Evolutionary conservation across 2,888 invertebrate genomes (phyloP).

Genomic region (Linnaemya vulpina): DNA sequence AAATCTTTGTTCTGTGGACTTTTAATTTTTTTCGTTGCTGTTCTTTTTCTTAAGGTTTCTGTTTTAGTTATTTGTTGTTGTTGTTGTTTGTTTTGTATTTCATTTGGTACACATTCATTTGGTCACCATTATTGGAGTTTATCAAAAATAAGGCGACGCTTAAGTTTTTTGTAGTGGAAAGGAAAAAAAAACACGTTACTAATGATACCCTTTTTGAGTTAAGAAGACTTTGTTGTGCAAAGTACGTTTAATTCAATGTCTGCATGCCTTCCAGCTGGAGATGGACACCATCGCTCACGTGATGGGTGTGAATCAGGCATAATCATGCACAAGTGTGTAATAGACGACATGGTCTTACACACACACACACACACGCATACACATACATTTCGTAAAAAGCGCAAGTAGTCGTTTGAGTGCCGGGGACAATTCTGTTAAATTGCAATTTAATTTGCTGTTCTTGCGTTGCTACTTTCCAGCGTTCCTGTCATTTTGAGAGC

Average conservation of each 20-base stretch:
- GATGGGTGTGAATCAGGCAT: neutral
- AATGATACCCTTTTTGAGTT: slow-evolving; percentile 69
- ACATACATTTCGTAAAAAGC: too few relatives aligned
- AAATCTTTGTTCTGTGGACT: slow-evolving; percentile 51
- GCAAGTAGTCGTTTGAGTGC: too few relatives aligned
- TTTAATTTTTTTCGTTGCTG: slow-evolving; percentile 34
- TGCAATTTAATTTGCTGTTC: too few relatives aligned
- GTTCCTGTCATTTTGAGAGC: too few relatives aligned
- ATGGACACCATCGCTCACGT: neutral
- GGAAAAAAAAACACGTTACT: slow-evolving; percentile 63
- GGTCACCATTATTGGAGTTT: slow-evolving; percentile 66
- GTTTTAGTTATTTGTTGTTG: slow-evolving; percentile 33
- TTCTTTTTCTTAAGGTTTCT: slow-evolving; percentile 19
- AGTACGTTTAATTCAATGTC: slow-evolving; percentile 34
- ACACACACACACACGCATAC: too few relatives aligned
- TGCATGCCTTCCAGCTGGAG: slow-evolving; percentile 49
- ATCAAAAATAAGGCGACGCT: slow-evolving; percentile 68
- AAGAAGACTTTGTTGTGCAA: slow-evolving; percentile 54
- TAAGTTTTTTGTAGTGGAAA: slow-evolving; percentile 4
- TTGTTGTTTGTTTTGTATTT: slow-evolving; percentile 45
- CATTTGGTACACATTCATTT: slow-evolving; percentile 46
- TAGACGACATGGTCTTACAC: too few relatives aligned
- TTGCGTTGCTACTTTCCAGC: too few relatives aligned
- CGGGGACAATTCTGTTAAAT: too few relatives aligned
- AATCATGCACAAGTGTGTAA: too few relatives aligned